Base-by-base conservation (phyloP, 2,888 invertebrate genomes). In the Lepetodrilus schrolli region DNA sequence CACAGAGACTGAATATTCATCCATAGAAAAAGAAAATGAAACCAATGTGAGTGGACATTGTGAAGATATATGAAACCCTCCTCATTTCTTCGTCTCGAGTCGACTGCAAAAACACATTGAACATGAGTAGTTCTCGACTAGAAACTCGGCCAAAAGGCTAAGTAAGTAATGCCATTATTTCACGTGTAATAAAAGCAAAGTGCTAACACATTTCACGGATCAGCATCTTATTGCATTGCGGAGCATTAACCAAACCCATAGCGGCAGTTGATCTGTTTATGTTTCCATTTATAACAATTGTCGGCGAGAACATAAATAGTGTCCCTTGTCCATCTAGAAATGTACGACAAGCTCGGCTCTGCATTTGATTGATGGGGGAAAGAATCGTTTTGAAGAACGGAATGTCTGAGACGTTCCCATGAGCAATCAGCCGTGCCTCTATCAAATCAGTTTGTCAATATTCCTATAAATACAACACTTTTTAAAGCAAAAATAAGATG, bases 401-500 rank as follows among this genome's bases (percentile, higher is more conserved):
- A 70, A 49, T 30, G n/a, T n/a, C n/a, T 34, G 36, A 50, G 50
- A 70, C 50, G 26, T 47, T 34, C 8, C 48, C n/a, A 23, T 34
- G 70, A 71, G 34, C 37, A 43, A 47, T 71, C 30, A 49, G 36
- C 38, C 37, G 38, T 10, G 43, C 58, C 21, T 38, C 21, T 51
- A 71, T 71, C 36, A 36, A 71, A 58, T 58, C 58, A 71, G 37
- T 36, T 51, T 58, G 49, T 71, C 71, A 71, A 71, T 71, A 58
- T 58, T 58, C 65, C 58, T 58, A 50, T 70, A 37, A 37, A 70
- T 48, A 49, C n/a, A 68, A 30, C 58, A 30, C 58, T 58, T 26
- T 8, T 13, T 58, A 58, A 58, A 51, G 26, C 30, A n/a, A 51
- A 51, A 23, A 26, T 23, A 26, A 51, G 23, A 51, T 51, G 23